Conservation (phyloP, 2,888 invertebrate species). For the Polydrusus pterygomalis region DNA sequence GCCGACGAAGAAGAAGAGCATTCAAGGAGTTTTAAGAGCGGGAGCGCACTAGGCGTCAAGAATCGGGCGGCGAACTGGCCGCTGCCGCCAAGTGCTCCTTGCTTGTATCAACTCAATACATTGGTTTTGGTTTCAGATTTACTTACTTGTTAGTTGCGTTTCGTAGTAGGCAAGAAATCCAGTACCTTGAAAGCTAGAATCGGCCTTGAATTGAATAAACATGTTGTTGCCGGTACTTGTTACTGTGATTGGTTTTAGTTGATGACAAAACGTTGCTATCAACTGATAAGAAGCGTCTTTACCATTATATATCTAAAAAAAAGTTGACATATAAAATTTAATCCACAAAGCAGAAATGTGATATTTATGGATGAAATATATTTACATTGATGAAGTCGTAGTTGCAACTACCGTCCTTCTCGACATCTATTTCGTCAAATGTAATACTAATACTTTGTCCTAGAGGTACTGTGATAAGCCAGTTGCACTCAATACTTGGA, state of each 20-base stretch:
- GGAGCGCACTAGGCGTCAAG: no score
- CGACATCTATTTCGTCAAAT: slow-evolving; percentile 79
- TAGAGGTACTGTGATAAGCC: slow-evolving; percentile 82
- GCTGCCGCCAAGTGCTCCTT: no score
- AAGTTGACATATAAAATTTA: background rate
- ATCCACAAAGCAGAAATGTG: background rate
- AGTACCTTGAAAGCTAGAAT: slow-evolving; percentile 74
- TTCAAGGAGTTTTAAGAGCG: no score
- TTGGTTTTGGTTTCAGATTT: background rate
- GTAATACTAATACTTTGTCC: slow-evolving; percentile 81
- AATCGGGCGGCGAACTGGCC: no score
- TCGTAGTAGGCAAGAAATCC: slow-evolving; percentile 81
- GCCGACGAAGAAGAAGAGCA: no score
- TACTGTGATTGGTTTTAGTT: slow-evolving; percentile 68
- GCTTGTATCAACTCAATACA: no score
- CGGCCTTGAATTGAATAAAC: slow-evolving; percentile 81
- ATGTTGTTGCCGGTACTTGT: slow-evolving; percentile 82
- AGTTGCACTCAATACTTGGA: slow-evolving; percentile 81
- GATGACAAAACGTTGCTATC: slow-evolving; percentile 60
- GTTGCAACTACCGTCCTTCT: slow-evolving; percentile 73
- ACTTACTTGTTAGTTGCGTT: slow-evolving; percentile 74
- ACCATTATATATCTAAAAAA: slow-evolving; percentile 77
- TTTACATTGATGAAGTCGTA: slow-evolving; percentile 71
- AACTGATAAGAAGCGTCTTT: slow-evolving; percentile 75
- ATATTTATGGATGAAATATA: slow-evolving; percentile 5